Evolutionary conservation across 2,113 vertebrate species (phyloP), one percentile per base, ranked within the genome.

Genomic region (Pavo muticus): DNA sequence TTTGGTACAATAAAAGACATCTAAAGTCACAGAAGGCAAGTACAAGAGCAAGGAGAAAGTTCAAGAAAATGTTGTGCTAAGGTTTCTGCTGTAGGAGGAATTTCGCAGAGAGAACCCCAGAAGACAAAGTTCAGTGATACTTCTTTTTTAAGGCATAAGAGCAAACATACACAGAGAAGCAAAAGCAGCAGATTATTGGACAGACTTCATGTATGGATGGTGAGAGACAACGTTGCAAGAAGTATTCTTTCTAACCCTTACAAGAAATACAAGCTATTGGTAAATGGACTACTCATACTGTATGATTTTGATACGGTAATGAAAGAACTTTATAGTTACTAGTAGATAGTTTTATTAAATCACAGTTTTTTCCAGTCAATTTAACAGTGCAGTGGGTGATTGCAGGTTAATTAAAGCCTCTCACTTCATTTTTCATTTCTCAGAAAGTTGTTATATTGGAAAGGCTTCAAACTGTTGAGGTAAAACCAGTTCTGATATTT

Each of bases 291-390:
- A 27, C 32, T 15, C 30, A 10, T 20, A 21, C 25, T 70, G 23
- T 47, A 10, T 30, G 12, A 71, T 74, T 80, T 56, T 52, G 32
- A 69, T 35, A 37, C 1, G 10, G 29, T 37, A 90, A 77, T 68
- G 84, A 72, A 93, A 72, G 11, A 90, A 78, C 37, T 65, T 8
- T 16, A 37, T 69, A 19, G 50, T 82, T 87, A 75, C 79, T 81
- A 69, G 70, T 5, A 91, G 52, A 75, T 3, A 87, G 18, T n/a
- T 97, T 97, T 96, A 96, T 95, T 96, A 84, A 19, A 87, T 61
- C 69, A 92, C 27, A 93, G 24, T 61, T 13, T 87, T 92, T 90
- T 93, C 69, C 75, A 93, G 59, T 84, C 80, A 81, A 37, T 91
- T 94, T 81, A 86, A 87, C 72, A 91, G 48, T 61, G 35, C 37